phyloP scores from a whole-genome alignment of 2,113 vertebrate genomes.

The Daboia siamensis region DNA sequence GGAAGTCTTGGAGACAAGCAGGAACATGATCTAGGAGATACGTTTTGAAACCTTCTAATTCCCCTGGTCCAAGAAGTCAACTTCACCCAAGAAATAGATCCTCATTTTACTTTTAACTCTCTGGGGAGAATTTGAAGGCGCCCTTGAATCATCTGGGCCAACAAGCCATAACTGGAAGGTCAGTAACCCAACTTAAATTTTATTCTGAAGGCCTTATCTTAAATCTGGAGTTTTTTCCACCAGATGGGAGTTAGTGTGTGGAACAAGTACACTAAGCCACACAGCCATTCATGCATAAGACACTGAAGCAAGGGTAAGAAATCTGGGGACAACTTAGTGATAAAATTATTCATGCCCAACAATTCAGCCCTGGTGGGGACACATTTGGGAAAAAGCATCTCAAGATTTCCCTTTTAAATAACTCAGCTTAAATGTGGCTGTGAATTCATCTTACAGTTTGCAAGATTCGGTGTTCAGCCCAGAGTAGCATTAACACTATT shows the following conservation, averaged over 20 bases:
- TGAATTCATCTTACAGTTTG: neutral
- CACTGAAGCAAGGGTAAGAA: neutral
- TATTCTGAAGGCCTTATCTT: neutral
- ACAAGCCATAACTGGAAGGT: neutral
- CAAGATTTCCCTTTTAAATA: neutral
- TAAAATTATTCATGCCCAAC: neutral
- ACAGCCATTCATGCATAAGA: neutral
- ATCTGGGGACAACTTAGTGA: neutral
- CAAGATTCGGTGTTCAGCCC: neutral
- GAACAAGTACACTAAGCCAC: neutral
- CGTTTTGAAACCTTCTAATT: neutral
- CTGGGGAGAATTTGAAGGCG: neutral
- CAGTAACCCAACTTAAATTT: neutral
- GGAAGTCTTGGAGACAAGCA: conserved; percentile 46
- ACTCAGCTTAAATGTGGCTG: neutral
- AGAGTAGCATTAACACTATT: neutral
- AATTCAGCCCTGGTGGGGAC: neutral
- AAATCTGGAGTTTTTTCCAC: neutral
- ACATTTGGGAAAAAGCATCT: neutral
- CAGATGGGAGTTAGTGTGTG: neutral
- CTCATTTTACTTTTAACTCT: neutral
- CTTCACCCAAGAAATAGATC: neutral
- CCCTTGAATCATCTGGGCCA: neutral
- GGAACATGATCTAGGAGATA: neutral
- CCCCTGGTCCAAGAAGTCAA: neutral